A percentile compares a stretch with the other conserved stretches of the same genome.
Evolutionary conservation across 2,888 invertebrate genomes (phyloP).

Genomic region (Nomada goodeniana): DNA sequence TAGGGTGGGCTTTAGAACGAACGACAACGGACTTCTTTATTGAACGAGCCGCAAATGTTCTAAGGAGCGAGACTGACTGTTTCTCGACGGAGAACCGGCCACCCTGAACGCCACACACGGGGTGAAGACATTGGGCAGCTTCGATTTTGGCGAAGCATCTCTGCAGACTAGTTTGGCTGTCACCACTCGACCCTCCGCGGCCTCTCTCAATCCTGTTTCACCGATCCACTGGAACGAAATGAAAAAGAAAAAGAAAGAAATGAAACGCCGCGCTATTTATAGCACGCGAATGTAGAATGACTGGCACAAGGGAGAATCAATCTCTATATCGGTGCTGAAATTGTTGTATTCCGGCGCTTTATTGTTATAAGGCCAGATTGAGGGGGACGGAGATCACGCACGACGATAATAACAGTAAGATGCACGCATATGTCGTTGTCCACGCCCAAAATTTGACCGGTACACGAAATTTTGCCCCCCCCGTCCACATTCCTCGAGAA

Average conservation of each 20-base stretch:
- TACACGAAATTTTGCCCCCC: neutral
- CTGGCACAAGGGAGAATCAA: no score
- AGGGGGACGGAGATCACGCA: neutral
- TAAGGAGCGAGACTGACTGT: constrained; percentile 85
- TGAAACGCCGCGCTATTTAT: neutral
- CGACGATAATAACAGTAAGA: neutral
- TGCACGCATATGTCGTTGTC: neutral
- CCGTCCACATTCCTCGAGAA: neutral
- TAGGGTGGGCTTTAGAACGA: neutral
- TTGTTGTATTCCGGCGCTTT: neutral
- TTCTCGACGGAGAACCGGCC: constrained; percentile 91
- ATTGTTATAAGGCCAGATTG: neutral
- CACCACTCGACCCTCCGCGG: constrained; percentile 93
- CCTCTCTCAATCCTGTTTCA: constrained; percentile 90
- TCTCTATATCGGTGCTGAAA: neutral
- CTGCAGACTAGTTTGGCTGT: constrained; percentile 92
- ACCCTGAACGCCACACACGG: constrained; percentile 95
- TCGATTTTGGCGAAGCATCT: constrained; percentile 87
- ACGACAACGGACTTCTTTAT: neutral
- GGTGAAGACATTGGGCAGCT: constrained; percentile 88
- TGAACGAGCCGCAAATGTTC: neutral
- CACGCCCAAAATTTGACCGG: neutral
- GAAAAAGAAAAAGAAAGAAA: neutral
- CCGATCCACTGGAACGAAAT: constrained; percentile 91
- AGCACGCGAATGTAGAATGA: no score